Evolutionary conservation across 2,113 vertebrate genomes (phyloP), one percentile per base, ranked within the genome.

Genomic region (Physeter macrocephalus): DNA sequence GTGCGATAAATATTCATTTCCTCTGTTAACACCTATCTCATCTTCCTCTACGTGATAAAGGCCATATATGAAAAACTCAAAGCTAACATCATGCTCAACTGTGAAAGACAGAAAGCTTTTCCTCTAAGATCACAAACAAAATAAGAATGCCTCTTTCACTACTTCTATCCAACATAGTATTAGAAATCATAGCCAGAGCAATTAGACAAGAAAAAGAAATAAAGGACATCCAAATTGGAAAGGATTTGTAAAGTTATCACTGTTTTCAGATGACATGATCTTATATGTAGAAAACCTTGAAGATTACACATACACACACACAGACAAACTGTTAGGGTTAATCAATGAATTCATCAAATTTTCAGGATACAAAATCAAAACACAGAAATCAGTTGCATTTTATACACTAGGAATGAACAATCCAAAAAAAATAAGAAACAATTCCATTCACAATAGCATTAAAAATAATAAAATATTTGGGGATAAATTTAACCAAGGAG

Each of bases 391-490:
- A 83, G 25, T 88, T 88, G 25, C 14, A 72, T 94, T 83, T 92
- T 84, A 41, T 77, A 82, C 10, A 77, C 62, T 67, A 46, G 75
- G 41, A 88, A 75, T 29, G 20, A 94, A 57, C 7, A 89, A 25
- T 85, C 12, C 20, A 64, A 84, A 93, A 96, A 57, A 92, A 84
- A 88, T 71, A 78, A 92, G 31, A 83, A 54, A 61, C 43, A 88
- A 62, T 91, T 92, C 59, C 59, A 77, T 34, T 93, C 94, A 72
- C 12, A 83, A 77, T n/a, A 72, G 23, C 17, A 15, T 89, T 46
- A 71, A 92, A 94, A 80, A 86, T 62, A 96, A 89, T 72, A 92
- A 86, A 94, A 64, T 72, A 81, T 8, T 64, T 72, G 69, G 71
- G 46, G 78, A 90, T 64, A 88, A 88, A 66, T 88, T 83, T 83